These are phyloP conservation scores for Acrocephalus arundinaceus DNA, from an alignment of 2,113 vertebrate species.

Conservation along the genomic window DNA sequence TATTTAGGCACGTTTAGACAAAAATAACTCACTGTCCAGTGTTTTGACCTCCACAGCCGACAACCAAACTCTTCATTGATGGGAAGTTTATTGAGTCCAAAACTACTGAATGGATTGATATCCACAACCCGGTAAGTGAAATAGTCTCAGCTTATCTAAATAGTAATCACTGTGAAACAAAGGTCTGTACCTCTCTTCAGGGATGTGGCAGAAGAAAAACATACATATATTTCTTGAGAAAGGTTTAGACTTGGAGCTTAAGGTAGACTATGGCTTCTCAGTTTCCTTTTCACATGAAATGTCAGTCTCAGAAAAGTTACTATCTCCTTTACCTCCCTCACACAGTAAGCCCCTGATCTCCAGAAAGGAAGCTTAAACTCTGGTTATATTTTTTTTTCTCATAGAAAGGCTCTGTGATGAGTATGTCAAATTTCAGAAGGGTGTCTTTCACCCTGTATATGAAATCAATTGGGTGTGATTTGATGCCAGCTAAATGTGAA, in stretches of 20 bases:
- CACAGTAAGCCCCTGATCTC: not conserved
- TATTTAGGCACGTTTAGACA: not conserved
- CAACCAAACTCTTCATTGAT: constrained; percentile 96
- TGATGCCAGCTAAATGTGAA: not conserved
- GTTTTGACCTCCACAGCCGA: constrained; percentile 78
- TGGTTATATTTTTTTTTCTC: not conserved
- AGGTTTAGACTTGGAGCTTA: not conserved
- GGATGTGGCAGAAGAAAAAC: not conserved
- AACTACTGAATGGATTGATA: constrained; percentile 92
- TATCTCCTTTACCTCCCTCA: not conserved
- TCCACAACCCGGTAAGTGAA: constrained; percentile 93
- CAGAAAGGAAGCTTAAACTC: not conserved
- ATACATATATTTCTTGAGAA: not conserved
- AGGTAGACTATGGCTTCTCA: not conserved
- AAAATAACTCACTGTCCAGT: not conserved
- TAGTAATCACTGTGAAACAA: not conserved
- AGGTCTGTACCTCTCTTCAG: not conserved
- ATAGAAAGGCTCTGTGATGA: not conserved
- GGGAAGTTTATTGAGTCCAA: constrained; percentile 96
- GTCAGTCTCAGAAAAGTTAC: not conserved
- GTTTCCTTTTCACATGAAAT: not conserved
- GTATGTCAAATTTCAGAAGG: not conserved
- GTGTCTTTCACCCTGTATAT: not conserved
- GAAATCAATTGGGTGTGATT: not conserved
- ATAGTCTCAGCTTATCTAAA: not conserved